These are phyloP conservation scores for Drosophila serrata DNA, from an alignment of 1,140 invertebrate genomes.

Conservation along the genomic window DNA sequence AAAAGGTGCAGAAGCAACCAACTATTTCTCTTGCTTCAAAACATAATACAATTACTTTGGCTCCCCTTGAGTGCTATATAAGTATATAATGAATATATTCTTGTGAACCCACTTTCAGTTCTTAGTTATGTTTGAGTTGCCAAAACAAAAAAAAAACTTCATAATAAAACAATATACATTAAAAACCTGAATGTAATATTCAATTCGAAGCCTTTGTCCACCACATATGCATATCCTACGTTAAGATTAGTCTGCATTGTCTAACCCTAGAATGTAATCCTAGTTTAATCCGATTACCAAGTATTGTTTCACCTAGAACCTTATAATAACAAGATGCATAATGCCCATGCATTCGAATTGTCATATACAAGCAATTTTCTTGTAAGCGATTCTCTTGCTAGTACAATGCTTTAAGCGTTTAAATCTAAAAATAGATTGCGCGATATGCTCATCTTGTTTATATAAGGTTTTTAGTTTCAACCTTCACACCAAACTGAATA, in stretches of 20 bases:
- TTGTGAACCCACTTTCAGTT: slow-evolving; percentile 22
- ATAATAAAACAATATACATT: slow-evolving; percentile 33
- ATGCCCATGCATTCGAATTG: background rate
- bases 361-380: no score
- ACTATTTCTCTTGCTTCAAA: slow-evolving; percentile 7
- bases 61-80: slow-evolving; percentile 36
- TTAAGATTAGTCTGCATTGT: slow-evolving; percentile 54
- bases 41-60: slow-evolving; percentile 4
- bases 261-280: slow-evolving; percentile 35
- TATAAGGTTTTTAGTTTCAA: slow-evolving; percentile 2
- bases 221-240: slow-evolving; percentile 54
- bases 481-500: slow-evolving; percentile 11
- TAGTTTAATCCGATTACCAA: slow-evolving; percentile 37
- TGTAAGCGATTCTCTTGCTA: no score
- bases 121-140: slow-evolving; percentile 25
- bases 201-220: slow-evolving; percentile 20
- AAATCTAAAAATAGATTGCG: background rate
- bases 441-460: background rate
- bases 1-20: slow-evolving; percentile 25
- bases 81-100: slow-evolving; percentile 10
- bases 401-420: background rate
- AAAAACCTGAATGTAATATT: slow-evolving; percentile 21
- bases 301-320: slow-evolving; percentile 24
- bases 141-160: slow-evolving; percentile 12
- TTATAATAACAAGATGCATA: background rate